Evolutionary conservation across 2,888 invertebrate genomes (phyloP).

Genomic region (Strigamia transsilvanica): DNA sequence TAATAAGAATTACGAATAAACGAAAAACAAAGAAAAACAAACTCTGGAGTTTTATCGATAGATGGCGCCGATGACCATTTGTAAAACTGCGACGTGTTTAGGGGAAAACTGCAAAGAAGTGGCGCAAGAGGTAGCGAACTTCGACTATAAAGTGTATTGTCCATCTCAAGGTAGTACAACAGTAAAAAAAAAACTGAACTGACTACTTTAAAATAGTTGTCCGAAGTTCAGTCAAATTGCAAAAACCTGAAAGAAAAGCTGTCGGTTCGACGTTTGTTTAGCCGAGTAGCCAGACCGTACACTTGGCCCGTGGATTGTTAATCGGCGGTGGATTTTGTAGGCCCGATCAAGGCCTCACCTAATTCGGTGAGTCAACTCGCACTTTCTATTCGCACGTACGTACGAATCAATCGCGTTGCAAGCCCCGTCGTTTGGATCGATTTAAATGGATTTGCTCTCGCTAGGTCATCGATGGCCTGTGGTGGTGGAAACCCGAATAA

Average conservation of each 20-base stretch:
- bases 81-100: not conserved
- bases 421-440: too few relatives aligned
- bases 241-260: too few relatives aligned
- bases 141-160: not conserved
- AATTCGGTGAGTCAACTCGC: slow-evolving; percentile 7
- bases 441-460: too few relatives aligned
- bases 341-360: slow-evolving; percentile 16
- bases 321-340: not conserved
- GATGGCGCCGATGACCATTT: not conserved
- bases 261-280: not conserved
- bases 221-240: too few relatives aligned
- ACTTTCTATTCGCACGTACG: not conserved
- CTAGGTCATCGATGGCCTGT: not conserved
- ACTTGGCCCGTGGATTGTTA: not conserved
- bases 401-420: too few relatives aligned
- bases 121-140: slow-evolving; percentile 7
- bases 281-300: not conserved
- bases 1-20: not conserved
- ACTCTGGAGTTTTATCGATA: not conserved
- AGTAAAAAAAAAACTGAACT: not conserved
- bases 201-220: not conserved
- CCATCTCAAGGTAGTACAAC: not conserved
- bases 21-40: not conserved
- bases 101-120: not conserved
- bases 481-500: slow-evolving; percentile 20